Percentiles rank a stretch among this genome's conserved stretches.
phyloP scores from a whole-genome alignment of 1,140 invertebrate species.

The Drosophila sulfurigaster region DNA sequence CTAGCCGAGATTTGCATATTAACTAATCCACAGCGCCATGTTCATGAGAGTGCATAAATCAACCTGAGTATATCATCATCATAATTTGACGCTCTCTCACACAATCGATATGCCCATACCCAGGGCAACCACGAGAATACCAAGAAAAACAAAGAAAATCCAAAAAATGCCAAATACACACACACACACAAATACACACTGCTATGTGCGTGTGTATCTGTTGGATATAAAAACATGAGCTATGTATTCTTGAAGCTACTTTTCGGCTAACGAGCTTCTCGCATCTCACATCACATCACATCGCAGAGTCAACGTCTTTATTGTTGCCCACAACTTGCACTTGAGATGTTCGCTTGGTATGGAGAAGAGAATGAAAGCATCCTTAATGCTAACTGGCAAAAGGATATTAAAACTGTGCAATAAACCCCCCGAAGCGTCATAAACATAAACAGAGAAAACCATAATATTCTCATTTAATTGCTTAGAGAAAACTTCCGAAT shows the following conservation, averaged over 20 bases:
- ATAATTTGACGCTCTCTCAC: slow-evolving; percentile 45
- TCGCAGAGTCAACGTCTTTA: slow-evolving; percentile 70
- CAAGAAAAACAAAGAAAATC: slow-evolving; percentile 40
- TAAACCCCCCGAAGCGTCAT: slow-evolving; percentile 21
- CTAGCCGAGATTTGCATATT: slow-evolving; percentile 10
- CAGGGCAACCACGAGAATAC: slow-evolving; percentile 1
- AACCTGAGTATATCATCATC: slow-evolving; percentile 48
- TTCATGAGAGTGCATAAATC: slow-evolving; percentile 41
- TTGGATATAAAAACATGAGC: slow-evolving; percentile 50
- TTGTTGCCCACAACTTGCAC: slow-evolving; percentile 63
- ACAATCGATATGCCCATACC: slow-evolving; percentile 41
- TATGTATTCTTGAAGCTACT: slow-evolving; percentile 70
- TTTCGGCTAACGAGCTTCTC: slow-evolving; percentile 69
- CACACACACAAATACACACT: slow-evolving; percentile 3
- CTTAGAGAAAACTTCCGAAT: not conserved
- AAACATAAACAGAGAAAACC: slow-evolving; percentile 7
- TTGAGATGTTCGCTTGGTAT: slow-evolving; percentile 18
- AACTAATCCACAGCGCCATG: not conserved
- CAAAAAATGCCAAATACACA: slow-evolving; percentile 20
- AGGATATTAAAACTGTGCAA: slow-evolving; percentile 38
- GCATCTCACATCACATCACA: slow-evolving; percentile 10
- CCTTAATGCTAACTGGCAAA: not conserved
- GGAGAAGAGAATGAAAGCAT: not conserved
- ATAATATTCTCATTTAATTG: slow-evolving; percentile 20
- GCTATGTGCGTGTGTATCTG: slow-evolving; percentile 9